These are phyloP conservation scores for Onychomys leucogaster DNA, from an alignment of 2,797 vertebrate genomes.

Conservation along the genomic window DNA sequence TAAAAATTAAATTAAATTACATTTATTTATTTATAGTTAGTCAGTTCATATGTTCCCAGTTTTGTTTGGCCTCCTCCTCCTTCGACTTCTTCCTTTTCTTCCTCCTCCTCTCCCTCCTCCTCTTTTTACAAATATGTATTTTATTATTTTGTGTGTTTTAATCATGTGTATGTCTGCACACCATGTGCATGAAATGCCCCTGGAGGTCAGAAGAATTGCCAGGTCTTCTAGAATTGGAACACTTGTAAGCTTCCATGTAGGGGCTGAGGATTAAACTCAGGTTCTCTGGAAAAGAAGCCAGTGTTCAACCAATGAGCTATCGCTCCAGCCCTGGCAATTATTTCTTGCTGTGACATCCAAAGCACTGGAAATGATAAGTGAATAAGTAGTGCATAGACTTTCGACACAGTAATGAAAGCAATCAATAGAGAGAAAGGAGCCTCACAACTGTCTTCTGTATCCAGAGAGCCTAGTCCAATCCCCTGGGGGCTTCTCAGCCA, in stretches of 20 bases:
- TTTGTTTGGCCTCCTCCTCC: neutral
- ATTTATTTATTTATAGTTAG: neutral
- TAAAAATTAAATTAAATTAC: neutral
- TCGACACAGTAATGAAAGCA: neutral
- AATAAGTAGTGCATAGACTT: neutral
- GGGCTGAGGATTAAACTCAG: neutral
- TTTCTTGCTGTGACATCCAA: neutral
- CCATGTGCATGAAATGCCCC: neutral
- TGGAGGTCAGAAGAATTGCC: neutral
- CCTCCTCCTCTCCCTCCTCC: neutral
- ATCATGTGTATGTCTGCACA: neutral
- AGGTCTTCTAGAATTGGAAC: neutral
- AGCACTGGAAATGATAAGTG: neutral
- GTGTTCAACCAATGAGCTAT: neutral
- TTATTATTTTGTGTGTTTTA: neutral
- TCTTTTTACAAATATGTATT: neutral
- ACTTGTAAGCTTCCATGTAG: too few relatives aligned
- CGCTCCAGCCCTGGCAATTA: too few relatives aligned
- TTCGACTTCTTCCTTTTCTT: rapidly evolving
- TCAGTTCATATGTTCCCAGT: neutral
- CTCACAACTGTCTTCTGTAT: too few relatives aligned
- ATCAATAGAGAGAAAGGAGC: neutral
- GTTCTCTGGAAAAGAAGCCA: neutral
- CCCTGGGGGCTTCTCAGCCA: too few relatives aligned
- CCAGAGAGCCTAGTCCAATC: too few relatives aligned